These are phyloP conservation scores for Calliphora vomitoria DNA, from an alignment of 2,888 invertebrate species.

Conservation along the genomic window DNA sequence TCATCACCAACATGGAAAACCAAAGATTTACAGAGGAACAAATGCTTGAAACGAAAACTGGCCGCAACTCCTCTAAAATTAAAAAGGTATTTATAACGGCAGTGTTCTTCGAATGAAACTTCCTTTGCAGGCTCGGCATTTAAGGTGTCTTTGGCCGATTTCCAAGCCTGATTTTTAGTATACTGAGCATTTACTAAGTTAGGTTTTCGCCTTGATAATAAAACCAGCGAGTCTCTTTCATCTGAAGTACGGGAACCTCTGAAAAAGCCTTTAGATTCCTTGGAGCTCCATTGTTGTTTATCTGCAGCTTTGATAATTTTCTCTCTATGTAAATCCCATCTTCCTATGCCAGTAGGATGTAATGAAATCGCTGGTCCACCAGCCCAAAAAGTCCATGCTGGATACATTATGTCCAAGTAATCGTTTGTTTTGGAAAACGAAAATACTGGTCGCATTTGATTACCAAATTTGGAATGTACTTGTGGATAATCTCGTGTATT, in stretches of 20 bases:
- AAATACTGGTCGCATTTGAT: conserved; percentile 89
- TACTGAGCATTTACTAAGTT: conserved; percentile 95
- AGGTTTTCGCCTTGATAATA: conserved; percentile 91
- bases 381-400: conserved; percentile 99
- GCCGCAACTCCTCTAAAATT: conserved; percentile 99
- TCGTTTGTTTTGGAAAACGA: conserved; percentile 96
- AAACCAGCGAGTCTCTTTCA: conserved; percentile 94
- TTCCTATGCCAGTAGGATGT: conserved; percentile 96
- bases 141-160: conserved; percentile 96
- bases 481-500: conserved; percentile 98
- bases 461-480: conserved; percentile 83
- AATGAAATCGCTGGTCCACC: conserved; percentile 98
- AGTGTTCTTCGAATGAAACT: conserved; percentile 95
- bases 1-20: conserved; percentile 97
- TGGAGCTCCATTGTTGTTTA: conserved; percentile 90
- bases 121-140: conserved; percentile 93
- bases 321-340: conserved; percentile 94
- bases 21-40: conserved; percentile 95
- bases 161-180: conserved; percentile 99
- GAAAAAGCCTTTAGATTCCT: conserved; percentile 91
- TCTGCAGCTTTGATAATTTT: conserved; percentile 88
- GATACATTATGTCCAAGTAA: conserved; percentile 96
- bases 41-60: conserved; percentile 97
- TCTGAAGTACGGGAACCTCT: conserved; percentile 96
- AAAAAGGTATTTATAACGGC: conserved; percentile 96